Evolutionary conservation across 2,888 invertebrate genomes (phyloP).

Genomic region (Drosophila nigritarsus): DNA sequence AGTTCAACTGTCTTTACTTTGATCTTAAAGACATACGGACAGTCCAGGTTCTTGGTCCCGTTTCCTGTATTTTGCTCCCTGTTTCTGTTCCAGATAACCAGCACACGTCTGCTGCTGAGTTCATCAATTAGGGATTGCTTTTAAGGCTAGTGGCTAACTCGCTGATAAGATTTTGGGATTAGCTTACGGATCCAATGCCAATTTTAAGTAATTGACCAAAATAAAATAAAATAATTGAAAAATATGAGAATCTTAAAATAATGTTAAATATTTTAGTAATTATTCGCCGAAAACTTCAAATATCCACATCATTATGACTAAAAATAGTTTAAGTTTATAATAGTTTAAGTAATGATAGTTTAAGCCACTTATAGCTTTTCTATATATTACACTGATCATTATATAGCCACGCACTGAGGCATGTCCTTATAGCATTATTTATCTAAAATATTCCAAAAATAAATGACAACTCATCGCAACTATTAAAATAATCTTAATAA

Average conservation of each 20-base stretch:
- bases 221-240: neutral
- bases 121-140: conserved; percentile 67
- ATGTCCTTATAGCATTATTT: conserved; percentile 3
- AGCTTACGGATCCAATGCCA: neutral
- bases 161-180: neutral
- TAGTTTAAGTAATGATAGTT: neutral
- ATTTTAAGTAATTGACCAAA: conserved; percentile 17
- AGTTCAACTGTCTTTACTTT: conserved; percentile 60
- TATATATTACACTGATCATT: conserved; percentile 27
- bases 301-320: neutral
- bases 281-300: neutral
- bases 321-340: no score
- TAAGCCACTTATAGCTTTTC: neutral
- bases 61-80: conserved; percentile 16
- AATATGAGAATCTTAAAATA: neutral
- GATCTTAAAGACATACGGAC: conserved; percentile 66
- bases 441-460: conserved; percentile 4
- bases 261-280: neutral
- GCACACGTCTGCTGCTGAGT: conserved; percentile 62
- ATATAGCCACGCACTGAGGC: conserved; percentile 40
- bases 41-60: conserved; percentile 9
- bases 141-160: conserved; percentile 25
- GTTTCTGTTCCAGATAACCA: conserved; percentile 60
- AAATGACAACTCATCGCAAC: conserved; percentile 11
- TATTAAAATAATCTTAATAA: conserved; percentile 20